phyloP scores from a whole-genome alignment of 2,888 invertebrate genomes.

The Phytoseiulus persimilis region DNA sequence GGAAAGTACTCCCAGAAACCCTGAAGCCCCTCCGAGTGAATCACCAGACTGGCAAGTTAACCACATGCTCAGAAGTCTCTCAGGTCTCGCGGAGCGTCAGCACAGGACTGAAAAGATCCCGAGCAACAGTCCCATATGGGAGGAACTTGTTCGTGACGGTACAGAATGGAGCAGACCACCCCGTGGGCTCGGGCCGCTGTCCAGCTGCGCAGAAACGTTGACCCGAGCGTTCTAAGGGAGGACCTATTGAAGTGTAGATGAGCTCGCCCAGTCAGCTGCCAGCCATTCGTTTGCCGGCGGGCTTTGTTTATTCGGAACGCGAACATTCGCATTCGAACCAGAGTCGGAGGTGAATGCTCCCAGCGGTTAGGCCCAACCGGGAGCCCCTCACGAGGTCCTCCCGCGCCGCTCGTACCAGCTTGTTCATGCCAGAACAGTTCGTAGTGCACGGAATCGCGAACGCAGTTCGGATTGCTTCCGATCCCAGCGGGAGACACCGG shows the following conservation, averaged over 20 bases:
- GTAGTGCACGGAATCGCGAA: no score
- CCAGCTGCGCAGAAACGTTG: background rate
- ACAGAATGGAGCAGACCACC: background rate
- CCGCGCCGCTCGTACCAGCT: no score
- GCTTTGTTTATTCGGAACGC: background rate
- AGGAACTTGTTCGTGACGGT: background rate
- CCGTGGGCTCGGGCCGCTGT: background rate
- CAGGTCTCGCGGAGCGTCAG: no score
- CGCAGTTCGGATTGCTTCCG: no score
- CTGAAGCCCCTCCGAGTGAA: no score
- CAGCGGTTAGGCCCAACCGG: background rate
- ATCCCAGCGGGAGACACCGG: no score
- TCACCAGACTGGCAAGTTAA: no score
- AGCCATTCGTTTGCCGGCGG: background rate
- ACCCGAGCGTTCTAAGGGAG: background rate
- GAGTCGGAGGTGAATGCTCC: background rate
- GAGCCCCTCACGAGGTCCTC: background rate
- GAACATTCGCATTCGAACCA: background rate
- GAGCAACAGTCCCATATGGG: no score
- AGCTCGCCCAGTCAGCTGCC: background rate
- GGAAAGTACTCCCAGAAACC: no score
- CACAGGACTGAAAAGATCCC: no score
- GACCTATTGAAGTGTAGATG: background rate
- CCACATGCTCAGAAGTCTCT: no score
- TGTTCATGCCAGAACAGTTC: no score